Base-by-base conservation (phyloP, 2,113 vertebrate genomes). In the Orthonyx spaldingii region DNA sequence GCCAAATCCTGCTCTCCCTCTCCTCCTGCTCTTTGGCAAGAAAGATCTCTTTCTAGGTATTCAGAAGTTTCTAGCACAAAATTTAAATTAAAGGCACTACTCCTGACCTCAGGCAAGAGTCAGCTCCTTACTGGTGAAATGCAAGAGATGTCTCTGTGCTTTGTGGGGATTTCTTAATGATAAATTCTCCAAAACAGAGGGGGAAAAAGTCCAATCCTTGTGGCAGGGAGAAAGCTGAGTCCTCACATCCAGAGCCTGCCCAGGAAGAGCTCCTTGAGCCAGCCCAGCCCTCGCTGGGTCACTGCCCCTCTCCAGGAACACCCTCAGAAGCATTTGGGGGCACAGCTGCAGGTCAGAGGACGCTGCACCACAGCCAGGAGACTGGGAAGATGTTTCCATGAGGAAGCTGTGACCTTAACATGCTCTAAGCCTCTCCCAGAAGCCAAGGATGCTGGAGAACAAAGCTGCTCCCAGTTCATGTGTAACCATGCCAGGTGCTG, bases 131-230 rank as follows among this genome's bases (percentile, higher is more conserved):
- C 17, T 46, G 5, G 1, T 33, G 57, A 65, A 87, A 72, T 15
- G 10, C 55, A 41, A 80, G 87, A 6, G 65, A 8, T 26, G 9
- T 22, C 35, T 52, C 72, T 11, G 26, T 24, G 50, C 37, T 84
- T 52, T 18, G 14, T 22, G 44, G 39, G 56, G 24, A 64, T 75
- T 85, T 78, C 49, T 70, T 27, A 61, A 61, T 55, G 39, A 60
- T 3, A 70, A 86, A 35, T 37, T n/a, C 12, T 55, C 14, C 37
- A 46, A 81, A 89, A 59, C 2, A 41, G 27, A 21, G 14, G 0
- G 24, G 42, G 0, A 2, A 46, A 70, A 16, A 4, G 1, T 20
- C 21, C 6, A 46, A 0, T 24, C 20, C 20, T 20, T 46, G 10
- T 23, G 20, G 14, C 23, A 64, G 37, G 53, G 44, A 44, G 32